These are phyloP conservation scores for Phymastichus coffea DNA, from an alignment of 1,140 invertebrate species.

Conservation along the genomic window DNA sequence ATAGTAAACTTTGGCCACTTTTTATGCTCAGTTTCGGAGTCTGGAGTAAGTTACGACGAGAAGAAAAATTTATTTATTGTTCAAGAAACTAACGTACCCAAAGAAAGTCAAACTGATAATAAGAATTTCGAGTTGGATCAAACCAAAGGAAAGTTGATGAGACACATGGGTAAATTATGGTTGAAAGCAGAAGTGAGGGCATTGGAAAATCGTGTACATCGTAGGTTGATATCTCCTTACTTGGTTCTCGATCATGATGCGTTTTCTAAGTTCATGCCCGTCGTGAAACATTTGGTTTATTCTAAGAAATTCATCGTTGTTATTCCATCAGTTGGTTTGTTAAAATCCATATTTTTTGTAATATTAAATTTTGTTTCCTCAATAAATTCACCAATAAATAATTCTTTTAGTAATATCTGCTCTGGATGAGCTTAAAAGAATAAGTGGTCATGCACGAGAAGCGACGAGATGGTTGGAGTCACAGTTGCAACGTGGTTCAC, in stretches of 20 bases:
- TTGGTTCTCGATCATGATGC: conserved; percentile 73
- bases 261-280: conserved; percentile 68
- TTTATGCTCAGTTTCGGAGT: conserved; percentile 63
- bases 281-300: conserved; percentile 76
- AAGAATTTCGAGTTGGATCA: conserved; percentile 38
- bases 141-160: conserved; percentile 60
- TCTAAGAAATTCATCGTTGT: conserved; percentile 77
- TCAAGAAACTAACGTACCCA: conserved; percentile 2
- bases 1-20: conserved; percentile 73
- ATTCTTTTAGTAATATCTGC: conserved; percentile 74
- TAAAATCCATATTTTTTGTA: conserved; percentile 53
- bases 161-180: conserved; percentile 75
- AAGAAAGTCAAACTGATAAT: conserved; percentile 21
- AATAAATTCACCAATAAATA: background rate
- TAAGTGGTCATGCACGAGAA: conserved; percentile 75
- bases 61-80: conserved; percentile 54
- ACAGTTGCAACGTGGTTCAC: conserved; percentile 80
- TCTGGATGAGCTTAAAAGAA: conserved; percentile 81
- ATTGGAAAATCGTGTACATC: conserved; percentile 61
- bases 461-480: conserved; percentile 89
- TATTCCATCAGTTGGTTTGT: conserved; percentile 77
- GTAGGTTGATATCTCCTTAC: conserved; percentile 67
- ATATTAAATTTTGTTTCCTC: conserved; percentile 6
- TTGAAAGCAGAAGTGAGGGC: conserved; percentile 72
- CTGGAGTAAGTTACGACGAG: conserved; percentile 62